phyloP scores from a whole-genome alignment of 1,140 invertebrate species.

The Heliconius melpomene region DNA sequence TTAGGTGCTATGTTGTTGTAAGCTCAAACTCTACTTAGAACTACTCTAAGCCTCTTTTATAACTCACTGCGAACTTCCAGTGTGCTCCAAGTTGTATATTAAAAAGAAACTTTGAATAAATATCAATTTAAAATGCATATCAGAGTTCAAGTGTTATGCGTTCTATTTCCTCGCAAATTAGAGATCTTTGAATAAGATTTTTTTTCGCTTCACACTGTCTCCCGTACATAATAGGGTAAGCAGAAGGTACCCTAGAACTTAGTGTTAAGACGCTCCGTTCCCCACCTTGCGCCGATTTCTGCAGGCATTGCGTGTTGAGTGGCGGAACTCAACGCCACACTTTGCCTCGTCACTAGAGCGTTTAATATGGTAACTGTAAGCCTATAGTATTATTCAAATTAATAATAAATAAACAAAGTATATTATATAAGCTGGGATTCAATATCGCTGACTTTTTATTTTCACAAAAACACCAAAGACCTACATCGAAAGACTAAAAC shows the following conservation, averaged over 20 bases:
- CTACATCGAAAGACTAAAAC: background rate
- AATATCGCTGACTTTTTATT: background rate
- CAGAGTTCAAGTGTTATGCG: background rate
- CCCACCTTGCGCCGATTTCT: no score
- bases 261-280: no score
- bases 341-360: no score
- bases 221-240: no score
- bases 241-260: no score
- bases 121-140: background rate
- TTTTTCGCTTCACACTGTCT: background rate
- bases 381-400: no score
- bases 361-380: no score
- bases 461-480: background rate
- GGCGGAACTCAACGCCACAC: no score
- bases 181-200: background rate
- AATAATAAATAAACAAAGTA: no score
- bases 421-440: background rate
- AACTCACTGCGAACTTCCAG: background rate
- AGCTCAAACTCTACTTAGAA: slow-evolving; percentile 5
- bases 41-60: slow-evolving; percentile 3
- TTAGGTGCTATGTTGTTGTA: slow-evolving; percentile 3
- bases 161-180: background rate
- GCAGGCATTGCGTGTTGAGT: no score
- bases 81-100: slow-evolving; percentile 2
- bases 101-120: slow-evolving; percentile 6